Base-by-base conservation (phyloP, 2,113 vertebrate species). In the Polypterus senegalus region DNA sequence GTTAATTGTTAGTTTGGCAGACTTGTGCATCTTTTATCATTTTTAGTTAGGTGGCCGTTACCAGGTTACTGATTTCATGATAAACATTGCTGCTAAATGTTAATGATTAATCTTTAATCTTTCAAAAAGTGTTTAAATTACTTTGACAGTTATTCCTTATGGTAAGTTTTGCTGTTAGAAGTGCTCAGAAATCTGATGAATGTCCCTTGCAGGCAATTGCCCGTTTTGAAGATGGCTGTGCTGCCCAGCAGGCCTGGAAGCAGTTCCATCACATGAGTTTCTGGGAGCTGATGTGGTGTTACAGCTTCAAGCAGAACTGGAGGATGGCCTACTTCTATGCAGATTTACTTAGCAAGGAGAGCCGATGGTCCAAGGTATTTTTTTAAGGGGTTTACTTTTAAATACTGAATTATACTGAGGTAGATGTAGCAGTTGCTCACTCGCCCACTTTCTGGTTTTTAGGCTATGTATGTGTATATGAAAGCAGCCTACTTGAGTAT, bases 201-300 rank as follows among this genome's bases (percentile, higher is more conserved):
- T 27, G 9, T 62, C 58, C 46, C 7, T 6, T 63, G n/a, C 74
- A 90, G 88, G 88, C 88, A 0, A 79, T 90, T 69, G 69, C 64
- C 0, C 78, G 87, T n/a, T 89, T 89, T 65, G 85, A 90, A 61
- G 81, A 84, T 0, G 87, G 88, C 58, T 89, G 87, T 66, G 83
- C 82, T 55, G 86, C 85, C 3, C 88, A 90, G 74, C 86, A 89
- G 71, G 71, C 69, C 0, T 90, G 88, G 87, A 87, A 89, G 72
- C 85, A 89, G 78, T 90, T 90, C 71, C 88, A 90, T 70, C 88
- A 90, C 77, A 89, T 90, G 88, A 89, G 87, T 77, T 90, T 88
- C 80, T 90, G 88, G 88, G 88, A 90, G 82, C 74, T 90, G 68
- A 87, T 90, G 88, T 90, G 88, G 88, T 90, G 88, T 68, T 87